A percentile compares a stretch with the other conserved stretches of the same genome.
Evolutionary conservation across 2,888 invertebrate species (phyloP).

Genomic region (Lycocerus yunnanus): DNA sequence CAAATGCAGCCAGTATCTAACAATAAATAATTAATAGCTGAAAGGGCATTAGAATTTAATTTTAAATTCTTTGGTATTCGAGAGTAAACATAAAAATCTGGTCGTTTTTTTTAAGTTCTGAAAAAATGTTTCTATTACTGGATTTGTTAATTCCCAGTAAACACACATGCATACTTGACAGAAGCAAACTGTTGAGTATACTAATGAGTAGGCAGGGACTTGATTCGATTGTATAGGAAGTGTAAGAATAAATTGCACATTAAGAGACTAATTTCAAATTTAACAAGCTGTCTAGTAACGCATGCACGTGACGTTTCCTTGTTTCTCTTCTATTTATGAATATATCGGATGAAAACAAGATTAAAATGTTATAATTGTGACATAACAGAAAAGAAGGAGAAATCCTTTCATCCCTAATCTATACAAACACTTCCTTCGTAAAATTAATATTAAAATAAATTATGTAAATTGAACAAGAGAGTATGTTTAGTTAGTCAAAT

Average conservation of each 20-base stretch:
- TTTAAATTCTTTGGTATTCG: too few species aligned
- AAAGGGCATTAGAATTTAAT: too few species aligned
- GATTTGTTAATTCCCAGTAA: not conserved
- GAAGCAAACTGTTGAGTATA: not conserved
- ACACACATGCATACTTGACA: not conserved
- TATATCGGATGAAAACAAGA: not conserved
- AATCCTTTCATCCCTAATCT: not conserved
- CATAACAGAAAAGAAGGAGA: not conserved
- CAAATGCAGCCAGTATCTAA: too few species aligned
- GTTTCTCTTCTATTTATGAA: not conserved
- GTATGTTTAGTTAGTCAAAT: too few species aligned
- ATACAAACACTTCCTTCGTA: not conserved
- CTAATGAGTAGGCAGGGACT: not conserved
- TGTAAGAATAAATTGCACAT: not conserved
- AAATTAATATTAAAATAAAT: not conserved
- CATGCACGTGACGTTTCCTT: not conserved
- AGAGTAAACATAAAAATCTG: too few species aligned
- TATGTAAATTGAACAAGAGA: not conserved
- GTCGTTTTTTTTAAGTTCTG: too few species aligned
- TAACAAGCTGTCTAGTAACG: not conserved
- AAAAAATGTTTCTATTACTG: not conserved
- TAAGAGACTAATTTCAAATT: not conserved
- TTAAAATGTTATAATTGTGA: not conserved
- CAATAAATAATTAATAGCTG: too few species aligned
- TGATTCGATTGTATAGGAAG: not conserved